Evolutionary conservation across 2,113 vertebrate species (phyloP).

Genomic region (Phaetusa simplex): DNA sequence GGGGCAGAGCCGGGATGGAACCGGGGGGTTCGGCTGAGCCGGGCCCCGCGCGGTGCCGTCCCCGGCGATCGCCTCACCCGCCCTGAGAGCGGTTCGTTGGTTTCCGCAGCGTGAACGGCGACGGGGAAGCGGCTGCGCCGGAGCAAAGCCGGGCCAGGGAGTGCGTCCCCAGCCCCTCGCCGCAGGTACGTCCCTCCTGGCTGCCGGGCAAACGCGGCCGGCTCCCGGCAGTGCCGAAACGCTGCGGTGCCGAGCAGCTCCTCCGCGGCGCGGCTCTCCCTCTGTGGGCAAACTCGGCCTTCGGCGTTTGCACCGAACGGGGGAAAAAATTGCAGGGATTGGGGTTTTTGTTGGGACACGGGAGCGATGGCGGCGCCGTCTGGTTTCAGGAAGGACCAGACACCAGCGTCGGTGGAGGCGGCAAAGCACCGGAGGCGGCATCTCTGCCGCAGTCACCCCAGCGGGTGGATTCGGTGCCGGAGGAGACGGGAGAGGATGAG

Average conservation of each 20-base stretch:
- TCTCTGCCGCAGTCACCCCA: too few relatives aligned
- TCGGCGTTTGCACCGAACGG: background rate
- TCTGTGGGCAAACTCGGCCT: too few relatives aligned
- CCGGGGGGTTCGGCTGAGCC: too few relatives aligned
- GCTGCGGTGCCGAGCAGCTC: background rate
- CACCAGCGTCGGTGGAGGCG: background rate
- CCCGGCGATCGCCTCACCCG: too few relatives aligned
- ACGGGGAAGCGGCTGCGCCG: background rate
- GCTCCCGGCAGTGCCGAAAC: background rate
- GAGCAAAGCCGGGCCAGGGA: background rate
- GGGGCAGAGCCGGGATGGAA: background rate
- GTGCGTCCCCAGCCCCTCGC: background rate
- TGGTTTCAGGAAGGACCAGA: background rate
- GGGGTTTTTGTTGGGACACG: background rate
- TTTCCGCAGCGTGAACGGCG: background rate
- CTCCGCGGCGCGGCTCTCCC: too few relatives aligned
- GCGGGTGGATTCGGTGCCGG: background rate
- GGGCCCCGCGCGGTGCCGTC: too few relatives aligned
- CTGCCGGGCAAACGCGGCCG: background rate
- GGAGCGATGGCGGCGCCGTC: background rate
- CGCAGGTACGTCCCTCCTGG: conserved; percentile 18
- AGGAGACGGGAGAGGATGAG: background rate
- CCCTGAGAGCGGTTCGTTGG: background rate
- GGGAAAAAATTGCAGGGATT: background rate
- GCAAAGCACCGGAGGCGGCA: background rate